A percentile compares a stretch with the other conserved stretches of the same genome.
Evolutionary conservation across 2,113 vertebrate genomes (phyloP).

Genomic region (Emydura subglobosa): DNA sequence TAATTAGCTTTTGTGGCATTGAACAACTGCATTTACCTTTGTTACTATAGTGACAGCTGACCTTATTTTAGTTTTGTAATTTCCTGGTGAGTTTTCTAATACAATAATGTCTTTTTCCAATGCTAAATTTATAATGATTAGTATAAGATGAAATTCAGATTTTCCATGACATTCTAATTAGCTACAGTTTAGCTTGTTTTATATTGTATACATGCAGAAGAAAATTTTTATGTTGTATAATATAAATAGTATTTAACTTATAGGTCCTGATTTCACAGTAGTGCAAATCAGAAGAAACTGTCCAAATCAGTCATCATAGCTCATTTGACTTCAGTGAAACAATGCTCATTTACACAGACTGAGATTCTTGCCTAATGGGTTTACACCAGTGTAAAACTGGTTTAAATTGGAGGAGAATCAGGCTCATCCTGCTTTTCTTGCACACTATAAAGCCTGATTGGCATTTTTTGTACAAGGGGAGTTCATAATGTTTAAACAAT

Average conservation of each 20-base stretch:
- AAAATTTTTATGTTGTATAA: background rate
- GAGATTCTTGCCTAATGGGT: background rate
- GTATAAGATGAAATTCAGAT: background rate
- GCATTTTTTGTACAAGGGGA: background rate
- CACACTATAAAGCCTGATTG: background rate
- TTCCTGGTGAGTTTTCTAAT: constrained; percentile 17
- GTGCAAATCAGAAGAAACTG: background rate
- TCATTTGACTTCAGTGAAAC: background rate
- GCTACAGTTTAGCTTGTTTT: background rate
- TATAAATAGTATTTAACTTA: background rate
- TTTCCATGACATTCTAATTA: background rate
- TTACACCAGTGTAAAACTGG: background rate
- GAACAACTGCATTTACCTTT: background rate
- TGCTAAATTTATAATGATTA: background rate
- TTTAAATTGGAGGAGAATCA: background rate
- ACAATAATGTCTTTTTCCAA: background rate
- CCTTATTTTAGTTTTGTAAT: constrained; percentile 26
- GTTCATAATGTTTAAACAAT: background rate
- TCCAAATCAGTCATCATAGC: background rate
- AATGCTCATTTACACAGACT: rapidly evolving
- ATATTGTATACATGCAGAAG: rapidly evolving
- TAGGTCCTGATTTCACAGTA: background rate
- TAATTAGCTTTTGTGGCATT: background rate
- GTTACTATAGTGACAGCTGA: constrained; percentile 24
- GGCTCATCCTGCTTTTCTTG: background rate